Conservation (phyloP, 2,888 invertebrate species). For the Lydus trimaculatus region DNA sequence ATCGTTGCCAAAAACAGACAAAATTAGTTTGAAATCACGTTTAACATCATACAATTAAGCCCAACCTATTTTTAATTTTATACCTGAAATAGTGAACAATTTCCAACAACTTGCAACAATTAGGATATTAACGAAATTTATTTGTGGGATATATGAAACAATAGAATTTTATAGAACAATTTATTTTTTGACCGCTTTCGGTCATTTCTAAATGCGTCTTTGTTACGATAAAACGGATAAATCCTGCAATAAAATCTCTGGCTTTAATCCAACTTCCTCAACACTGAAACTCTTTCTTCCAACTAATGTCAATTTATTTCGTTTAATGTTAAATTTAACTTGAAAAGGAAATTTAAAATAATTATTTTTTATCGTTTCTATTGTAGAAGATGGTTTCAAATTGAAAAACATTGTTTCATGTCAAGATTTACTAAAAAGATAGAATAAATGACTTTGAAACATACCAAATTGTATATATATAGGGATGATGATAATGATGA, state of each 20-base stretch:
- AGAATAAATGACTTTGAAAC: constrained; percentile 8
- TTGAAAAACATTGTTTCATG: constrained; percentile 2
- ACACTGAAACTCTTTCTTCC: background rate
- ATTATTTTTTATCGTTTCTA: background rate
- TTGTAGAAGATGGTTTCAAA: background rate
- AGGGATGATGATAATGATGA: constrained; percentile 9
- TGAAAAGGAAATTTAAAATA: background rate
- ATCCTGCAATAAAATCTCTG: constrained; percentile 5
- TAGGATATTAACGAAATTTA: background rate
- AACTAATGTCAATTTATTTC: constrained; percentile 2
- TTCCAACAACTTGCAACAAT: background rate
- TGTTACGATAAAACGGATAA: constrained; percentile 8
- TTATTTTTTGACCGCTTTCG: background rate
- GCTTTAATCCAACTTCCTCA: constrained; percentile 2
- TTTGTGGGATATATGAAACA: background rate
- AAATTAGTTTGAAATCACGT: constrained; percentile 3
- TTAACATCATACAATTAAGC: background rate
- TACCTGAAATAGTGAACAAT: background rate
- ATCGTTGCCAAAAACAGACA: constrained; percentile 3
- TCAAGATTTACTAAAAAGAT: background rate
- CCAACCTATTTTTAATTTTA: background rate
- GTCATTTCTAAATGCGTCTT: background rate
- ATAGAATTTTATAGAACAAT: background rate
- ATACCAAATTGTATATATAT: background rate
- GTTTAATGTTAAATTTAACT: constrained; percentile 7